A percentile compares a stretch with the other conserved stretches of the same genome.
Evolutionary conservation across 2,797 vertebrate species (phyloP).

Genomic region (Danio jaintianensis): DNA sequence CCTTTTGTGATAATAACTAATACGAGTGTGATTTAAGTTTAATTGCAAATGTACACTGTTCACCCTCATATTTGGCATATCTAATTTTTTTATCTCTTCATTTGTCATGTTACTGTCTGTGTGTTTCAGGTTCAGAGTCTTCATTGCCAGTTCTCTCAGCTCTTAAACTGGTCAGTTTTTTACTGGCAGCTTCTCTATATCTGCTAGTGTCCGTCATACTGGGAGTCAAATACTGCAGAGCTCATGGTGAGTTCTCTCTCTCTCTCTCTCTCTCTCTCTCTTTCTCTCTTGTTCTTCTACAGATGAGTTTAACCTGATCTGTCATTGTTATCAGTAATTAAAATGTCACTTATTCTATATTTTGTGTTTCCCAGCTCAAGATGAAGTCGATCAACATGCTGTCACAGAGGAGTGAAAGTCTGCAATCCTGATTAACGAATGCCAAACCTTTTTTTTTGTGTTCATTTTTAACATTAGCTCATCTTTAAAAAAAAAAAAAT

Average conservation of each 20-base stretch:
- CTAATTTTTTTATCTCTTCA: too few relatives aligned
- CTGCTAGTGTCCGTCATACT: background rate
- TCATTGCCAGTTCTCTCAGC: background rate
- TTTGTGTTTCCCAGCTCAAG: background rate
- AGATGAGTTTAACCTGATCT: background rate
- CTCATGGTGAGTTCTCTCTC: too few relatives aligned
- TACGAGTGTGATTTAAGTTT: too few relatives aligned
- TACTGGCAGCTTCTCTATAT: conserved; percentile 13
- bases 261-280: too few relatives aligned
- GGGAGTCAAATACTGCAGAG: conserved; percentile 24
- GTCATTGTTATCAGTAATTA: background rate
- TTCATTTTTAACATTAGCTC: background rate
- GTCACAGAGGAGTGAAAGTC: background rate
- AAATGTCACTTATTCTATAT: background rate
- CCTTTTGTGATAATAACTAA: too few relatives aligned
- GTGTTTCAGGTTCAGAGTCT: background rate
- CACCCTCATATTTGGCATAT: too few relatives aligned
- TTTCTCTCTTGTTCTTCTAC: background rate
- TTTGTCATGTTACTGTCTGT: too few relatives aligned
- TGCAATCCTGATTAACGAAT: background rate
- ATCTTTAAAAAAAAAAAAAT: background rate
- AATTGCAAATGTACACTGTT: too few relatives aligned
- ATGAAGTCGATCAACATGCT: background rate
- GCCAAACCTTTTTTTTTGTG: background rate
- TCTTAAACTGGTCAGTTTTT: conserved; percentile 5